phyloP scores from a whole-genome alignment of 2,797 vertebrate genomes.

The Channallabes apus region DNA sequence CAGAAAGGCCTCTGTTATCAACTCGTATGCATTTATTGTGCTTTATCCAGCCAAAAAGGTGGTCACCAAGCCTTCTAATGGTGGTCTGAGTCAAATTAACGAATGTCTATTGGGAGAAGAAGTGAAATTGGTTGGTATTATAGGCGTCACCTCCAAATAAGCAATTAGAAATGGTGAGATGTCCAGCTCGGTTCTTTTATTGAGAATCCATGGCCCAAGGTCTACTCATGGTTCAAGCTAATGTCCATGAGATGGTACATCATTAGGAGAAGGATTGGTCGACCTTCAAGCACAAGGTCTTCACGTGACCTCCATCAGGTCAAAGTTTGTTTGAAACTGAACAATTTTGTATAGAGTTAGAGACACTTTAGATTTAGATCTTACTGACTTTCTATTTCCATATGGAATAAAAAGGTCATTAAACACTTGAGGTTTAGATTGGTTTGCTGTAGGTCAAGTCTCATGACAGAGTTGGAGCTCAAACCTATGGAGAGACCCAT shows the following conservation, averaged over 20 bases:
- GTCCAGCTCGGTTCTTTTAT: not conserved
- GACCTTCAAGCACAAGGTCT: not conserved
- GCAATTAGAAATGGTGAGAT: not conserved
- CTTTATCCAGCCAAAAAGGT: not conserved
- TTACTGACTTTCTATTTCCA: not conserved
- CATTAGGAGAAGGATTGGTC: not conserved
- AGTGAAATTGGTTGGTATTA: not conserved
- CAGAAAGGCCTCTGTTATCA: constrained; percentile 33
- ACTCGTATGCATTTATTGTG: not conserved
- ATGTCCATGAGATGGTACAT: not conserved
- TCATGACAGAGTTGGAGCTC: not conserved
- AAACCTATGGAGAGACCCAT: not conserved
- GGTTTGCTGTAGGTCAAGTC: not conserved
- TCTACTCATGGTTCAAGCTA: not conserved
- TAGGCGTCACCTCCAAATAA: not conserved
- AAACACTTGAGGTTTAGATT: not conserved
- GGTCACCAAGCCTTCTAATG: not conserved
- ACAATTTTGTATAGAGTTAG: not conserved
- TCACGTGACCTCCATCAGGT: not conserved
- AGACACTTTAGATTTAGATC: not conserved
- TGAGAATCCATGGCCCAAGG: not conserved
- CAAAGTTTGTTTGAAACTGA: not conserved
- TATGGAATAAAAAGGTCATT: not conserved
- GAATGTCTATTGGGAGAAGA: not conserved
- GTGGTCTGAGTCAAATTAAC: not conserved